Evolutionary conservation across 1,140 invertebrate species (phyloP), one percentile per base, ranked within the genome.

Genomic region (Ptiloglossa arizonensis): DNA sequence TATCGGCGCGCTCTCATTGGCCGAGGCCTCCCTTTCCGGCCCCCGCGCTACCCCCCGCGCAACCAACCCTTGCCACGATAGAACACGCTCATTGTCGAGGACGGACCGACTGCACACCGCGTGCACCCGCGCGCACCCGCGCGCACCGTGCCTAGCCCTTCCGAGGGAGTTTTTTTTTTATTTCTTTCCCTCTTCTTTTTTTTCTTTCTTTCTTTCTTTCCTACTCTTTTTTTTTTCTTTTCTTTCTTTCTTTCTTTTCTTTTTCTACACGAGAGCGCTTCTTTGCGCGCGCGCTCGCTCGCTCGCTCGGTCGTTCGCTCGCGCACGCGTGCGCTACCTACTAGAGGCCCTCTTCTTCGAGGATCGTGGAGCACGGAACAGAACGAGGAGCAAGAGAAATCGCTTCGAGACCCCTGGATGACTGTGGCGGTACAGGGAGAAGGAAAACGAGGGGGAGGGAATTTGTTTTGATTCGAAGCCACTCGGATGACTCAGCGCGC

Each of bases 1-100:
- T 90, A 89, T 90, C 82, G 89, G 86, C 73, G 85, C 15, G 35
- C 72, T 82, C 90, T 92, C 91, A 92, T 92, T 92, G 91, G 92
- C 89, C 79, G 86, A 76, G 70, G 67, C 66, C 81, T 84, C 86
- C 88, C 87, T 89, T 22, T 83, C 71, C 69, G 64, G 68, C 71
- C 35, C 56, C 59, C 48, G 44, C 63, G 27, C 60, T 50, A n/a
- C 46, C 68, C 64, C 79, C 70, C 56, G 79, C 70, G 80, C 83
- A 83, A 80, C 82, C 83, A 83, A 80, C 82, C 86, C 83, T 85
- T 84, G 27, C 81, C 60, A 87, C 83, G 84, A 86, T 87, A 87
- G 84, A 86, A 87, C 87, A 81, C 83, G 80, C 81, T 89, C 82
- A 84, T 86, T 87, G 85, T 89, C 82, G 85, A 82, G 80, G 80